phyloP scores from a whole-genome alignment of 2,113 vertebrate species.

The Pithys albifrons region DNA sequence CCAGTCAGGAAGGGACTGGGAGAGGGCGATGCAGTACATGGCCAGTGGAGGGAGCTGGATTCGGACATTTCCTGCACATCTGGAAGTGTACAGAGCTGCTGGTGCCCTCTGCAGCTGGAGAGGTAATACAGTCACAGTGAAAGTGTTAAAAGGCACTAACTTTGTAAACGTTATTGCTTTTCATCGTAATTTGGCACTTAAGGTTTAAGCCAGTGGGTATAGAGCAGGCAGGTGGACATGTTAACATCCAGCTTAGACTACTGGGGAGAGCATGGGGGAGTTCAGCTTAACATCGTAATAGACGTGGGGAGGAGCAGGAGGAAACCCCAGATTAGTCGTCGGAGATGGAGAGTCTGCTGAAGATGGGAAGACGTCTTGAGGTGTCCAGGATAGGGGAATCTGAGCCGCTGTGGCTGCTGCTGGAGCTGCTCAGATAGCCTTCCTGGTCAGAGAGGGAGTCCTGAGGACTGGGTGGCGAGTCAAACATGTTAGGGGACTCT shows the following conservation, averaged over 20 bases:
- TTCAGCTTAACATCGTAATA: conserved; percentile 76
- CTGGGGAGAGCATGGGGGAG: neutral
- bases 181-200: conserved; percentile 83
- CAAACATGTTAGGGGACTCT: conserved; percentile 91
- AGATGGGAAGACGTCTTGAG: conserved; percentile 96
- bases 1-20: conserved; percentile 62
- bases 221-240: conserved; percentile 66
- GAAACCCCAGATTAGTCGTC: conserved; percentile 87
- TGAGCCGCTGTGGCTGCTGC: conserved; percentile 94
- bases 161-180: conserved; percentile 86
- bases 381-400: conserved; percentile 95
- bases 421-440: conserved; percentile 97
- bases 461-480: conserved; percentile 91
- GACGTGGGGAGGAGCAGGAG: neutral
- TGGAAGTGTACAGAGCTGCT: conserved; percentile 77
- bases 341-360: conserved; percentile 99
- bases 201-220: conserved; percentile 74
- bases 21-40: conserved; percentile 63
- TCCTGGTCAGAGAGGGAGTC: conserved; percentile 98
- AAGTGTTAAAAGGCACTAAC: conserved; percentile 83
- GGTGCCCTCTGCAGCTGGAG: conserved; percentile 84
- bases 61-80: conserved; percentile 66
- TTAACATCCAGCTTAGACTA: conserved; percentile 65
- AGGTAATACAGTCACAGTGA: conserved; percentile 88
- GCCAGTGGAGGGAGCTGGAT: conserved; percentile 81